Conservation (phyloP, 2,797 vertebrate species). For the Enteromius trimaculatus region DNA sequence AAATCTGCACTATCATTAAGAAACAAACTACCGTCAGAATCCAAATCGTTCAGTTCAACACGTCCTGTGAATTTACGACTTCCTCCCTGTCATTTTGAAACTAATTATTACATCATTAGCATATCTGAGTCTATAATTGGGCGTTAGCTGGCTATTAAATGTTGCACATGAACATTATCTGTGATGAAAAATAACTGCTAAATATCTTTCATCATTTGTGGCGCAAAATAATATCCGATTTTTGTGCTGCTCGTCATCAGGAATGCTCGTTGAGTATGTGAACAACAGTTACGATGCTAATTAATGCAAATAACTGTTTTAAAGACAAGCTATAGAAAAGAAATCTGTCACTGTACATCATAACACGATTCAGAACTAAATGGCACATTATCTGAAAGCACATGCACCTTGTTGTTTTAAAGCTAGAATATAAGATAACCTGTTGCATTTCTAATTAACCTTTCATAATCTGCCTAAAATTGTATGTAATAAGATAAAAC, state of each 20-base stretch:
- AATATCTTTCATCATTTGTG: constrained; percentile 34
- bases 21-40: constrained; percentile 15
- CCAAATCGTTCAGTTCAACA: neutral
- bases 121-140: constrained; percentile 60
- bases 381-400: neutral
- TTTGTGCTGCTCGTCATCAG: neutral
- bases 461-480: neutral
- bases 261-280: neutral
- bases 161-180: constrained; percentile 57
- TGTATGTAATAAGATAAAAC: neutral
- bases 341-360: neutral
- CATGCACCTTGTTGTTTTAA: neutral
- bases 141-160: constrained; percentile 57
- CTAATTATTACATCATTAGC: constrained; percentile 62
- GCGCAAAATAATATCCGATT: neutral
- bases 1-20: constrained; percentile 30
- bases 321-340: neutral
- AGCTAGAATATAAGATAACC: neutral
- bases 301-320: constrained; percentile 4
- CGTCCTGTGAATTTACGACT: constrained; percentile 55
- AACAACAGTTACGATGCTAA: constrained; percentile 4
- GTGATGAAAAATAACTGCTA: constrained; percentile 49
- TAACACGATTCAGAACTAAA: constrained; percentile 8
- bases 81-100: constrained; percentile 63
- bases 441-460: constrained; percentile 10